Percentiles rank a stretch among this genome's conserved stretches.
Conservation (phyloP, 1,140 invertebrate genomes). For the Drosophila sucinea region DNA sequence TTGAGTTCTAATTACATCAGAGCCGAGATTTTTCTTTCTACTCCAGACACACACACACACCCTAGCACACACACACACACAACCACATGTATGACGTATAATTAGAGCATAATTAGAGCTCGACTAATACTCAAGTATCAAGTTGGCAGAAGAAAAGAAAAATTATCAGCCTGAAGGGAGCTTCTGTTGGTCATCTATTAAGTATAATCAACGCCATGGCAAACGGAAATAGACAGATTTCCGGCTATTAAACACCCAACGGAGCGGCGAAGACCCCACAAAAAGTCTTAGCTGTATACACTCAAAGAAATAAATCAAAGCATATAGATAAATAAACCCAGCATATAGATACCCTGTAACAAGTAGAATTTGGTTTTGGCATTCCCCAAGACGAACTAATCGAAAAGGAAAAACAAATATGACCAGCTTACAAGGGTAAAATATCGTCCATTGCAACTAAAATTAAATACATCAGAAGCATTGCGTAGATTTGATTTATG, state of each 20-base stretch:
- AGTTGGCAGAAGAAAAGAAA: conserved; percentile 63
- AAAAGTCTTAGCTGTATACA: conserved; percentile 41
- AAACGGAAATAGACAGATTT: conserved; percentile 81
- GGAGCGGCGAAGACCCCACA: conserved; percentile 63
- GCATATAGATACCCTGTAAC: background rate
- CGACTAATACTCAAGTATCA: conserved; percentile 73
- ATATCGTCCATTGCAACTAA: no score
- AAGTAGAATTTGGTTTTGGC: no score
- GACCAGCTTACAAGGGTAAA: no score
- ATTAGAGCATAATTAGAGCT: conserved; percentile 80
- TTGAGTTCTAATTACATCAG: conserved; percentile 69
- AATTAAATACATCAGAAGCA: no score
- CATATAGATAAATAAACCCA: no score
- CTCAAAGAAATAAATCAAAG: conserved; percentile 33
- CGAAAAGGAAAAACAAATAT: no score
- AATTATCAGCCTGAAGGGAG: conserved; percentile 63
- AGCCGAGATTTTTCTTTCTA: conserved; percentile 68
- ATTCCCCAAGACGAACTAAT: no score
- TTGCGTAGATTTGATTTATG: no score
- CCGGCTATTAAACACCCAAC: conserved; percentile 81
- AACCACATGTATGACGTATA: conserved; percentile 54
- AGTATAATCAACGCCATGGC: conserved; percentile 80
- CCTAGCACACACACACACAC: conserved; percentile 23
- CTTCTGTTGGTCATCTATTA: conserved; percentile 77
- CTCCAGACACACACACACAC: conserved; percentile 30